Base-by-base conservation (phyloP, 2,888 invertebrate species). In the Leptogaster cylindrica region DNA sequence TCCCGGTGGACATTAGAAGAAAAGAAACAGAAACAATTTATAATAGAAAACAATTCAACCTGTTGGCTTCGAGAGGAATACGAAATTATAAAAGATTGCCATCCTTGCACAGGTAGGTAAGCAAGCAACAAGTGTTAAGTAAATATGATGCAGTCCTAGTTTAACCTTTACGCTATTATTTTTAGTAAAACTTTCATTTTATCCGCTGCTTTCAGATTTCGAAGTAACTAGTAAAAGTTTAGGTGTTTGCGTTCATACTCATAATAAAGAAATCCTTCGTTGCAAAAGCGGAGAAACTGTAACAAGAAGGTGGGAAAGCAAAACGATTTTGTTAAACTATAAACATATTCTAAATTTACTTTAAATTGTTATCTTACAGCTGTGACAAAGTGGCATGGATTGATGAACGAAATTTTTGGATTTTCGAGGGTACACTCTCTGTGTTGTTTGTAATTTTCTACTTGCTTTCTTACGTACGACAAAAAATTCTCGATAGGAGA, bases 331-430 rank as follows among this genome's bases (percentile, higher is more conserved):
- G 55, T 70, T 20, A 65, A 1, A 36, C 12, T 2, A 6, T 14
- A 36, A 36, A 4, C 12, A 12, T 31, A 31, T 10, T 7, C 5
- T 12, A 10, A 36, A 36, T 12, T 36, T 36, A 36, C 10, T 36
- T 12, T 12, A 36, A 7, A 8, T 36, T 36, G 36, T 36, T n/a
- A 36, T 23, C 28, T 84, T 86, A 71, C 82, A 91, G 95, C 78
- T 95, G 95, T 83, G 92, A 93, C 75, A 85, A 88, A 77, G 91
- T 93, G 12, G 91, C 91, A 2, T 91, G 91, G 83, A 83, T 93
- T 58, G 94, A 95, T 76, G 92, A 93, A 77, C 85, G 88, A 70
- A 86, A 89, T 66, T 96, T 92, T 58, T 75, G 80, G 25, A 77
- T 79, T 46, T 81, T 81, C 36, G 76, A 79, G 64, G 72, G 75